phyloP scores from a whole-genome alignment of 1,140 invertebrate species.

The Delia radicum region DNA sequence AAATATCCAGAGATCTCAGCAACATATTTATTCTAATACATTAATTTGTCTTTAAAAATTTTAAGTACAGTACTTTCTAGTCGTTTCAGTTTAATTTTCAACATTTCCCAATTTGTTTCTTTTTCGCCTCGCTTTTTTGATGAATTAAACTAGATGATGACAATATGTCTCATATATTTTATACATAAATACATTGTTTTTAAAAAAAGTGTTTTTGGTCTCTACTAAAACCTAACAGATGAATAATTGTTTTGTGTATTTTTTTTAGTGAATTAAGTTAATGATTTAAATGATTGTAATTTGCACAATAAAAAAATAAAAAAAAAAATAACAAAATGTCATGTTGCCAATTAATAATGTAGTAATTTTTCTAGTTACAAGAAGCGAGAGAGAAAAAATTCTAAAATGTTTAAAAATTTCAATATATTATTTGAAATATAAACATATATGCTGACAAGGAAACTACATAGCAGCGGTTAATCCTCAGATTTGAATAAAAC shows the following conservation, averaged over 20 bases:
- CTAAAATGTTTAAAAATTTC: no score
- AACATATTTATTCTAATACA: no score
- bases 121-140: background rate
- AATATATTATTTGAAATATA: no score
- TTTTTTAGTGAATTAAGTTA: background rate
- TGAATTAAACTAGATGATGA: background rate
- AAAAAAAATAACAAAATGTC: background rate
- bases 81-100: no score
- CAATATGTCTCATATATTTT: background rate
- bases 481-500: no score
- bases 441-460: no score
- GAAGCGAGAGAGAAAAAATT: no score
- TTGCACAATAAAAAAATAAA: background rate
- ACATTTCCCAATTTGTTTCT: no score
- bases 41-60: no score
- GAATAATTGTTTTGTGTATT: background rate
- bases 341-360: background rate
- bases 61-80: no score
- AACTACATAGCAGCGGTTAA: no score
- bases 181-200: background rate
- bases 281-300: constrained; percentile 5
- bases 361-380: constrained; percentile 5
- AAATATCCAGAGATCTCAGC: no score
- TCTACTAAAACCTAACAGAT: background rate
- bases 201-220: background rate